Evolutionary conservation across 2,888 invertebrate genomes (phyloP).

Genomic region (Sminthurides aquaticus): DNA sequence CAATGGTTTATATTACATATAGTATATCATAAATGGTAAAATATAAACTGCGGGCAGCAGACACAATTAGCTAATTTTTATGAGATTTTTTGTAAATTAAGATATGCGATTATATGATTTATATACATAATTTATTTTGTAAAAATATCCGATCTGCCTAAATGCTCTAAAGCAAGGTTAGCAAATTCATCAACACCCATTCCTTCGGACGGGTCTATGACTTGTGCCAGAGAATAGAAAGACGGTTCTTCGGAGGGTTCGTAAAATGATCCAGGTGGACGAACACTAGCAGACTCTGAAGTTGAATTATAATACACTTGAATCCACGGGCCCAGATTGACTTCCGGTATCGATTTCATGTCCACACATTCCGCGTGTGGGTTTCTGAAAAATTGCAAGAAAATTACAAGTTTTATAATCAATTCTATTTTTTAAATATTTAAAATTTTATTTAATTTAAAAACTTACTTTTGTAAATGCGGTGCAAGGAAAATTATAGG

Average conservation of each 20-base stretch:
- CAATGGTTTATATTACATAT: no score
- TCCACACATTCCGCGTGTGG: constrained; percentile 32
- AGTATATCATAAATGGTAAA: no score
- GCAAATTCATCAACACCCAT: constrained; percentile 10
- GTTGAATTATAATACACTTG: constrained; percentile 3
- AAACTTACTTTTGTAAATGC: constrained; percentile 48
- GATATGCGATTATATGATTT: no score
- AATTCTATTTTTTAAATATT: constrained; percentile 1
- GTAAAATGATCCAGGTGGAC: neutral
- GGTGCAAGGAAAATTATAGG: constrained; percentile 62
- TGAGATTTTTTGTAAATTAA: no score
- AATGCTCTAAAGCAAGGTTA: constrained; percentile 16
- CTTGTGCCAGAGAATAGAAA: constrained; percentile 17
- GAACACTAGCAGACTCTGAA: neutral
- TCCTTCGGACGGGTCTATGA: constrained; percentile 9
- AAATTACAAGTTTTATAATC: constrained; percentile 4
- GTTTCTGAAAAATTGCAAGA: constrained; percentile 25
- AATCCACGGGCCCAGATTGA: constrained; percentile 31
- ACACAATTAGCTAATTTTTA: no score
- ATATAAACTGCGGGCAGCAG: no score
- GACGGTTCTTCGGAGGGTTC: constrained; percentile 19
- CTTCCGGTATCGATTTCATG: constrained; percentile 27
- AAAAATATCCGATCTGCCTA: constrained; percentile 14
- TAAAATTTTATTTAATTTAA: constrained; percentile 5
- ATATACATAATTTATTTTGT: constrained; percentile 4